These are phyloP conservation scores for Epistrophella euchroma DNA, from an alignment of 2,888 invertebrate genomes.

Conservation along the genomic window DNA sequence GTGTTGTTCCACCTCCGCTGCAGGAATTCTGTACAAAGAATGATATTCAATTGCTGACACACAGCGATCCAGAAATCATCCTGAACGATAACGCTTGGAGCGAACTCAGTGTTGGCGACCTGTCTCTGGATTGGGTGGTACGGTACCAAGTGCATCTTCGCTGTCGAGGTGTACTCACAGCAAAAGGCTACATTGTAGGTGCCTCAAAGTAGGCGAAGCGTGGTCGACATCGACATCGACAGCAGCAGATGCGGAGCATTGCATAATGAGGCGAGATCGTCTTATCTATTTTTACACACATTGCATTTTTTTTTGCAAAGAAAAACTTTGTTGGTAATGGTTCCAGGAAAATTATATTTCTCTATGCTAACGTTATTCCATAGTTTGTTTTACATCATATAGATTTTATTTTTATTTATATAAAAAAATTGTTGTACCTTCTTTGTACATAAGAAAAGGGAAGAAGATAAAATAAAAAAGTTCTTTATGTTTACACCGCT, in stretches of 20 bases:
- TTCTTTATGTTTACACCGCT: conserved; percentile 35
- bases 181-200: conserved; percentile 93
- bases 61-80: conserved; percentile 92
- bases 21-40: conserved; percentile 95
- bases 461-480: conserved; percentile 60
- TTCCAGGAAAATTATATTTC: conserved; percentile 64
- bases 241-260: conserved; percentile 30
- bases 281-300: conserved; percentile 68
- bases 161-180: conserved; percentile 94
- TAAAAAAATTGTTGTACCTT: conserved; percentile 14
- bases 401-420: conserved; percentile 53
- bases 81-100: conserved; percentile 85
- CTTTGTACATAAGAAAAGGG: conserved; percentile 21
- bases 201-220: conserved; percentile 78
- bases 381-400: conserved; percentile 63
- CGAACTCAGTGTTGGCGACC: conserved; percentile 85
- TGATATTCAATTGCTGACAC: conserved; percentile 96
- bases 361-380: conserved; percentile 55
- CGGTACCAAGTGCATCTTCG: conserved; percentile 95
- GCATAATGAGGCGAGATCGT: conserved; percentile 55
- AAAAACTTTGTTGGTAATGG: conserved; percentile 56
- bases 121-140: conserved; percentile 90
- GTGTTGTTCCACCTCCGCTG: conserved; percentile 96
- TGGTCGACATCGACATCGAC: not conserved
- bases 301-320: conserved; percentile 62